phyloP scores from a whole-genome alignment of 2,113 vertebrate genomes.

The Gallinago media region DNA sequence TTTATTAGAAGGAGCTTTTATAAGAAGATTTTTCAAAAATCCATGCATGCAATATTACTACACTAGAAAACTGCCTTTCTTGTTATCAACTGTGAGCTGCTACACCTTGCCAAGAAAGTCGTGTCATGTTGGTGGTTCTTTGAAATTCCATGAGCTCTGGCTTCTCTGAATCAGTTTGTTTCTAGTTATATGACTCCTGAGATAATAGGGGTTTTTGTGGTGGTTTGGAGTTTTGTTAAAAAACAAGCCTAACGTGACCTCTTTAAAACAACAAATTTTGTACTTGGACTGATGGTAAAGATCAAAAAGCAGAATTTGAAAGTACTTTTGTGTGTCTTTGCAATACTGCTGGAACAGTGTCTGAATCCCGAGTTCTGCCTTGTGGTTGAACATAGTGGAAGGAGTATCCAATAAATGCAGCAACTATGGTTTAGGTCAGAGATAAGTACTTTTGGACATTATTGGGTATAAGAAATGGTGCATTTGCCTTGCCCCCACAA shows the following conservation, averaged over 20 bases:
- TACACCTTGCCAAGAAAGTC: not conserved
- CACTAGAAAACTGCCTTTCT: not conserved
- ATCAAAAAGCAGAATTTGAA: not conserved
- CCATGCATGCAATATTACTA: not conserved
- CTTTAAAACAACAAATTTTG: not conserved
- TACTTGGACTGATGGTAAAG: not conserved
- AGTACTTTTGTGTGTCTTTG: not conserved
- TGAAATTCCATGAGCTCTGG: not conserved
- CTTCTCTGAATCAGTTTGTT: not conserved
- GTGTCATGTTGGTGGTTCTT: not conserved
- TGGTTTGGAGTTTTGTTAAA: not conserved
- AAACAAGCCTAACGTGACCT: not conserved
- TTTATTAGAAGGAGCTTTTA: not conserved
- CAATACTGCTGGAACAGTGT: not conserved
- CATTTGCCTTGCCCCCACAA: accelerated
- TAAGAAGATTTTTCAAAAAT: not conserved
- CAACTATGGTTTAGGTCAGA: not conserved
- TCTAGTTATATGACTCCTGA: not conserved
- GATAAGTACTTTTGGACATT: not conserved
- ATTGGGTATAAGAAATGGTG: not conserved
- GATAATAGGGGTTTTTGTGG: not conserved
- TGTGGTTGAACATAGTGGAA: not conserved
- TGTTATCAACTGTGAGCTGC: not conserved
- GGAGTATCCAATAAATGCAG: not conserved
- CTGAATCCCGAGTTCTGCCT: not conserved